phyloP scores from a whole-genome alignment of 2,888 invertebrate genomes.

The Cheilosia vulpina region DNA sequence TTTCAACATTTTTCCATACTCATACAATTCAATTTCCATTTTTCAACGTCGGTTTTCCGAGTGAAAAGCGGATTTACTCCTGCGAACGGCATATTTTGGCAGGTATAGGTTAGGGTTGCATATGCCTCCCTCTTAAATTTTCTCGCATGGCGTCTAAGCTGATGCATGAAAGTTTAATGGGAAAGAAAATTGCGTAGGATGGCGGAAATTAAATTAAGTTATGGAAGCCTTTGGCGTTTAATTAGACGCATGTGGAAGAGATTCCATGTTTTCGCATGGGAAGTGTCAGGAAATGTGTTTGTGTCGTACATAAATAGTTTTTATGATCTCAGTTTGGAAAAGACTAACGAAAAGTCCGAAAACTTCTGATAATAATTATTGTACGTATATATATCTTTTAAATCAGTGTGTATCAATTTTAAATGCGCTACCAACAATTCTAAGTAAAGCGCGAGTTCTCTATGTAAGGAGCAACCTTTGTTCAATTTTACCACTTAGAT shows the following conservation, averaged over 20 bases:
- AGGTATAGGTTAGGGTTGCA: slow-evolving; percentile 10
- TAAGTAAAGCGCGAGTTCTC: too few relatives aligned
- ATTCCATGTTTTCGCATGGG: not conserved
- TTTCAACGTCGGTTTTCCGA: slow-evolving; percentile 55
- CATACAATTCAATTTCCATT: slow-evolving; percentile 67
- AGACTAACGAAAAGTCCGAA: too few relatives aligned
- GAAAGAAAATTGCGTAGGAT: slow-evolving; percentile 51
- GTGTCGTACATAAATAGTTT: too few relatives aligned
- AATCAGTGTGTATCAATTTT: too few relatives aligned
- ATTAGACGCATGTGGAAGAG: slow-evolving; percentile 7
- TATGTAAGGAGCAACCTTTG: too few relatives aligned
- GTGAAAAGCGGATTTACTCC: slow-evolving; percentile 50
- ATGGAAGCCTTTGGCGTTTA: slow-evolving; percentile 43
- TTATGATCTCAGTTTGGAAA: too few relatives aligned
- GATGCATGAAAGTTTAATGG: slow-evolving; percentile 56
- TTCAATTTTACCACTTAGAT: too few relatives aligned
- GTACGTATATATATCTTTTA: too few relatives aligned
- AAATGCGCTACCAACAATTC: too few relatives aligned
- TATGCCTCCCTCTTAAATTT: slow-evolving; percentile 39
- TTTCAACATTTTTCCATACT: slow-evolving; percentile 41
- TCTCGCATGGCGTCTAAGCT: slow-evolving; percentile 2
- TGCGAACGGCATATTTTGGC: slow-evolving; percentile 32
- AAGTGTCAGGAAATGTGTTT: not conserved
- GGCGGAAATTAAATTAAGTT: slow-evolving; percentile 61
- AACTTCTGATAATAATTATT: too few relatives aligned